Conservation (phyloP, 2,888 invertebrate genomes). For the Polydrusus tereticollis region DNA sequence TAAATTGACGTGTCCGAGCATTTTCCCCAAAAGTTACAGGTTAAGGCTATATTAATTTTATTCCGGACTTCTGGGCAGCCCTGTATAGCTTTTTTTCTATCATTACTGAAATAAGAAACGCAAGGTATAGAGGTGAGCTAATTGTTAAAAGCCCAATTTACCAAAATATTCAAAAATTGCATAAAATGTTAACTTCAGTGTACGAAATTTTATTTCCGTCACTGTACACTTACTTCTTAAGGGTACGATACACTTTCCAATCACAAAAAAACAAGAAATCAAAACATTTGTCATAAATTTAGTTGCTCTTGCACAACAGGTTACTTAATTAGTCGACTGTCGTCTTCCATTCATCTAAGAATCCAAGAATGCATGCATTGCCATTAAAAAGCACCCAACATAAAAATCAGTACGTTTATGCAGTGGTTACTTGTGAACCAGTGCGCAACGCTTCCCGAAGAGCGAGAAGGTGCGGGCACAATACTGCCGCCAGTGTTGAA, state of each 20-base stretch:
- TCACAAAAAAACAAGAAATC: neutral
- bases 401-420: slow-evolving; percentile 66
- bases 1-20: too few relatives aligned
- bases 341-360: neutral
- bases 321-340: neutral
- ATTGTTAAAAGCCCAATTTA: too few relatives aligned
- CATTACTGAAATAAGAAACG: too few relatives aligned
- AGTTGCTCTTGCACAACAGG: neutral
- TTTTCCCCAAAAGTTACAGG: too few relatives aligned
- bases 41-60: too few relatives aligned
- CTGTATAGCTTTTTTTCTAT: too few relatives aligned
- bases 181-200: too few relatives aligned
- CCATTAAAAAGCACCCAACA: slow-evolving; percentile 41
- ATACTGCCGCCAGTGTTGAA: slow-evolving; percentile 64
- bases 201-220: too few relatives aligned
- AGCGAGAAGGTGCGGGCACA: slow-evolving; percentile 69
- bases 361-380: slow-evolving; percentile 30
- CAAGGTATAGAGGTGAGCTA: too few relatives aligned
- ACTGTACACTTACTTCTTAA: too few relatives aligned
- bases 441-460: slow-evolving; percentile 64
- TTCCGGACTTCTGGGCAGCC: too few relatives aligned
- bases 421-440: slow-evolving; percentile 66
- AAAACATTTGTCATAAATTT: neutral
- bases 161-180: too few relatives aligned
- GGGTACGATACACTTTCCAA: neutral